Percentiles rank a stretch among this genome's conserved stretches.
Evolutionary conservation across 2,797 vertebrate genomes (phyloP).

Genomic region (Anguilla obscura): DNA sequence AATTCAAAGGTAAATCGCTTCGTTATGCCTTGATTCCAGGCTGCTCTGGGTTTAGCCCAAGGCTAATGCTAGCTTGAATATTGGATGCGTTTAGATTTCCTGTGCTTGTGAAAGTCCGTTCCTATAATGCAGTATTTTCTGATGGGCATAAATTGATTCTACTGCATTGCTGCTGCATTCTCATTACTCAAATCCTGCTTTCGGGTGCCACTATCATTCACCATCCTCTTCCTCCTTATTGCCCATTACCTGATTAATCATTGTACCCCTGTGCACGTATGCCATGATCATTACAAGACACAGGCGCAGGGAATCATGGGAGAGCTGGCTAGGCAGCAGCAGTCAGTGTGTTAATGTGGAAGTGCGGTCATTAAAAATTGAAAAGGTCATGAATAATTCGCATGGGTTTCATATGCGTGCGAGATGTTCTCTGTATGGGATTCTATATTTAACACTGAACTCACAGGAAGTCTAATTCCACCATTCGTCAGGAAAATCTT

Average conservation of each 20-base stretch:
- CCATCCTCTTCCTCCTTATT: constrained; percentile 4
- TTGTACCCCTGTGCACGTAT: neutral
- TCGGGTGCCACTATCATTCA: neutral
- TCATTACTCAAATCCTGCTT: neutral
- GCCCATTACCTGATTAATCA: constrained; percentile 14
- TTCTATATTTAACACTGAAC: constrained; percentile 69
- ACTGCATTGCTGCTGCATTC: neutral
- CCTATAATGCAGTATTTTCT: neutral
- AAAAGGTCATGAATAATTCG: constrained; percentile 70
- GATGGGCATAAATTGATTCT: neutral
- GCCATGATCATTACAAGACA: neutral
- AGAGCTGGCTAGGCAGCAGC: constrained; percentile 41
- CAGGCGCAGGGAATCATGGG: constrained; percentile 23
- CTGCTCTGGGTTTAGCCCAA: neutral
- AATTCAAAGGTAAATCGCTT: neutral
- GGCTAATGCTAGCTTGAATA: neutral
- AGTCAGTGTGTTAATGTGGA: constrained; percentile 49
- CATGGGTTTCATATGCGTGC: constrained; percentile 59
- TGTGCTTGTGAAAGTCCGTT: neutral
- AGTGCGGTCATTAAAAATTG: constrained; percentile 65
- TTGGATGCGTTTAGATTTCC: neutral
- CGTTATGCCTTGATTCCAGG: neutral
- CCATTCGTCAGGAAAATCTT: constrained; percentile 29
- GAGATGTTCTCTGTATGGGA: constrained; percentile 51
- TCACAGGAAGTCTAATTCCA: constrained; percentile 41